Conservation (phyloP, 2,888 invertebrate species). For the Plagiodera versicolora region DNA sequence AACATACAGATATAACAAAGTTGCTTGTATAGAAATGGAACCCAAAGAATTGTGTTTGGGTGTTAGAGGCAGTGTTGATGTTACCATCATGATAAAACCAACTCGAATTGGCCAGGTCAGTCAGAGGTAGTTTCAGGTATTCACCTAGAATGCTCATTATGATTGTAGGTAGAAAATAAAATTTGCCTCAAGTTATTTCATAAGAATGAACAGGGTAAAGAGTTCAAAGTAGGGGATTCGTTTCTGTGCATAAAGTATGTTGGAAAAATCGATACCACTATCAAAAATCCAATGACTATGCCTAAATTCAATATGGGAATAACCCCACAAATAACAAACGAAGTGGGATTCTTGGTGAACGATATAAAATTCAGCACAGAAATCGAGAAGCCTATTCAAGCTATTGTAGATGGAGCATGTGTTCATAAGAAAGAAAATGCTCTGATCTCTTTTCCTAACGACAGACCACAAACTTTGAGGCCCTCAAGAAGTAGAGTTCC, state of each 20-base stretch:
- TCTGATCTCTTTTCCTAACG: constrained; percentile 53
- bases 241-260: constrained; percentile 13
- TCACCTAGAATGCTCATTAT: too few relatives aligned
- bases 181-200: constrained; percentile 41
- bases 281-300: not conserved
- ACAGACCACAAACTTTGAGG: constrained; percentile 42
- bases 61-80: constrained; percentile 29
- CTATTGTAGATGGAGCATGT: constrained; percentile 34
- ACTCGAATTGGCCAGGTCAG: constrained; percentile 35
- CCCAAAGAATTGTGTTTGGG: constrained; percentile 33
- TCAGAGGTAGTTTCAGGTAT: not conserved
- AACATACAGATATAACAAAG: constrained; percentile 37
- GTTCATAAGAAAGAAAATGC: constrained; percentile 33
- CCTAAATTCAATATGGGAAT: constrained; percentile 48
- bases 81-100: constrained; percentile 36
- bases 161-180: constrained; percentile 15
- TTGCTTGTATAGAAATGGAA: constrained; percentile 42
- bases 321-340: constrained; percentile 45
- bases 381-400: constrained; percentile 38
- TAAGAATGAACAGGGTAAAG: constrained; percentile 18
- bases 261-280: not conserved
- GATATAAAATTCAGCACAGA: constrained; percentile 42
- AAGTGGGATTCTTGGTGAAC: constrained; percentile 48
- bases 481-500: constrained; percentile 41
- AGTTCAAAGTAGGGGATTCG: constrained; percentile 25